Evolutionary conservation across 1,140 invertebrate genomes (phyloP).

Genomic region (Idris sp.): DNA sequence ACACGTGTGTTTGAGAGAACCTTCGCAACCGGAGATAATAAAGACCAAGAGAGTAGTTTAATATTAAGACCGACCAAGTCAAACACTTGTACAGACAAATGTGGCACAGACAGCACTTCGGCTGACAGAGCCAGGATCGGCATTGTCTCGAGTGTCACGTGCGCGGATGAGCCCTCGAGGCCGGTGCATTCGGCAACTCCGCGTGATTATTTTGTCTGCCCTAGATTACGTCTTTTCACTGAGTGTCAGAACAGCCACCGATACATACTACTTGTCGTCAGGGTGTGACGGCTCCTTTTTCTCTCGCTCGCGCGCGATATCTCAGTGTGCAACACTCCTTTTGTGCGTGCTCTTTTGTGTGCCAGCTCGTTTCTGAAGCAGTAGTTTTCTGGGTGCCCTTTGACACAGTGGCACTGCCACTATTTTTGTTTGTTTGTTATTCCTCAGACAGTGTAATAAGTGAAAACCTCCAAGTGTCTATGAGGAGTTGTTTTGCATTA

Average conservation of each 20-base stretch:
- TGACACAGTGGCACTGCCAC: conserved; percentile 2
- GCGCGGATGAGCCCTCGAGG: conserved; percentile 38
- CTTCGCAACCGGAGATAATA: neutral
- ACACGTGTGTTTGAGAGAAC: conserved; percentile 20
- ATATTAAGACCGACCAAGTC: too few relatives aligned
- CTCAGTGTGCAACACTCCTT: conserved; percentile 38
- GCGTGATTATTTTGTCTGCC: conserved; percentile 49
- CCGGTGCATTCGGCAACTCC: conserved; percentile 17
- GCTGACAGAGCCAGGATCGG: neutral
- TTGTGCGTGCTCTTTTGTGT: conserved; percentile 31
- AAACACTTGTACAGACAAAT: neutral
- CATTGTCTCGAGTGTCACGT: conserved; percentile 38
- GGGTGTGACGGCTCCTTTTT: conserved; percentile 42
- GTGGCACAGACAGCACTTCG: too few relatives aligned
- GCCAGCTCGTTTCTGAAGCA: neutral
- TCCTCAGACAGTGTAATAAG: too few relatives aligned
- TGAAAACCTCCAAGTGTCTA: too few relatives aligned
- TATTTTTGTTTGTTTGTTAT: too few relatives aligned
- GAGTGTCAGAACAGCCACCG: conserved; percentile 43
- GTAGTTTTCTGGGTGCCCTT: conserved; percentile 3
- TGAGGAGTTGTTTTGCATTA: too few relatives aligned
- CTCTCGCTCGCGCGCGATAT: too few relatives aligned
- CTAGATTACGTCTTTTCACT: conserved; percentile 37
- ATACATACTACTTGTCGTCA: conserved; percentile 50
- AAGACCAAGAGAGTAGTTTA: neutral